Evolutionary conservation across 2,797 vertebrate genomes (phyloP), one percentile per base, ranked within the genome.

Genomic region (Thaleichthys pacificus): DNA sequence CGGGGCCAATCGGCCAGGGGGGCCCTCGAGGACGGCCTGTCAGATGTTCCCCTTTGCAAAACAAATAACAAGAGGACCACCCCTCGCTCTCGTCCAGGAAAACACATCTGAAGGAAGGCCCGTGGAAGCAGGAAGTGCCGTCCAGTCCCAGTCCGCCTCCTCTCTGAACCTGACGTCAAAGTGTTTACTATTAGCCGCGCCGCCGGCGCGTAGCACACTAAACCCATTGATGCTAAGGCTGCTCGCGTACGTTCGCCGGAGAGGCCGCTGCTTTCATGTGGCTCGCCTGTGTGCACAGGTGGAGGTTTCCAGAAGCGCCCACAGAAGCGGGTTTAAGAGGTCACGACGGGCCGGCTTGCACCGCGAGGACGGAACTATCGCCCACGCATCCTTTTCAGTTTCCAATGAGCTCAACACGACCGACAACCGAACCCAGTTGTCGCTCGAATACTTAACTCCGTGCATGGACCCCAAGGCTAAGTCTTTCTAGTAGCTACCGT

Each of bases 201-300:
- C 28, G 72, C 75, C 81, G 82, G 78, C 77, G 80, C 70, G 68
- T 75, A 78, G 70, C 66, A 80, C 75, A 81, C 77, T 84, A 69
- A 72, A 67, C 58, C 81, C 81, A 85, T 60, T 79, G 82, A 88
- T 70, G 69, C 38, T 28, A 74, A 70, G 57, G 14, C 70, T 28
- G 70, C 49, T 72, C 63, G 49, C n/a, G 74, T 83, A 70, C 80
- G 71, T 81, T 81, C n/a, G 26, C 65, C 19, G 17, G 76, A 64
- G n/a, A 1, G 56, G 66, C 8, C 6, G 42, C 28, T 38, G 47
- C 74, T 85, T 76, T 86, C 69, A 85, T 87, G 84, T 82, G 80
- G 80, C 35, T 51, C 60, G 11, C n/a, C 61, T 71, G 70, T 85
- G 80, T 80, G 66, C 78, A 77, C 81, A 87, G 85, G 82, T 87